Percentiles rank a stretch among this genome's conserved stretches.
These are phyloP conservation scores for Pagetopsis macropterus DNA, from an alignment of 2,797 vertebrate genomes.

Conservation along the genomic window DNA sequence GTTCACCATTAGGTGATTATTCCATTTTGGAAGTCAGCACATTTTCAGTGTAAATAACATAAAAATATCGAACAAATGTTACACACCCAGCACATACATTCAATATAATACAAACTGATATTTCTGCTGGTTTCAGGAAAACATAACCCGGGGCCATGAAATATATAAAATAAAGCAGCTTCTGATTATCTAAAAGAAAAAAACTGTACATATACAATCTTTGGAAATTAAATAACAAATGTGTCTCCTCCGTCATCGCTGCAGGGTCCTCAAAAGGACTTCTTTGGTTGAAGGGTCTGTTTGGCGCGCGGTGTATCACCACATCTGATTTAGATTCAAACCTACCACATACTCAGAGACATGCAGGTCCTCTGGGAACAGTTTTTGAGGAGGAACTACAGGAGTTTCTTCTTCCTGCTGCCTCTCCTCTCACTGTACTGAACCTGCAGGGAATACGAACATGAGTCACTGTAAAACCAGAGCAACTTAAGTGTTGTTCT, in stretches of 20 bases:
- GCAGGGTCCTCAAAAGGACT: slow-evolving; percentile 11
- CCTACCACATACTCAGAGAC: not conserved
- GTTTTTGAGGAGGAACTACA: slow-evolving; percentile 67
- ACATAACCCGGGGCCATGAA: not conserved
- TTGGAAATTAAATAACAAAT: slow-evolving; percentile 22
- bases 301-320: not conserved
- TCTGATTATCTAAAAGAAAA: slow-evolving; percentile 25
- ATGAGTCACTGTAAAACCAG: not conserved
- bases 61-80: slow-evolving; percentile 42
- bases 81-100: slow-evolving; percentile 33
- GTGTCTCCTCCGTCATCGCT: not conserved
- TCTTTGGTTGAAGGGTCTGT: slow-evolving; percentile 52
- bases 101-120: slow-evolving; percentile 24
- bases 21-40: slow-evolving; percentile 14
- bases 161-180: slow-evolving; percentile 55
- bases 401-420: slow-evolving; percentile 85
- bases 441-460: slow-evolving; percentile 82
- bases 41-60: slow-evolving; percentile 1
- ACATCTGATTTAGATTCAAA: slow-evolving; percentile 17
- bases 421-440: slow-evolving; percentile 87
- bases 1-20: not conserved
- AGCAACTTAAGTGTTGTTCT: not conserved
- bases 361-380: slow-evolving; percentile 1
- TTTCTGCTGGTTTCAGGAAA: slow-evolving; percentile 19
- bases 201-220: slow-evolving; percentile 43